Evolutionary conservation across 1,140 invertebrate genomes (phyloP).

Genomic region (Oncopodura yosiiana): DNA sequence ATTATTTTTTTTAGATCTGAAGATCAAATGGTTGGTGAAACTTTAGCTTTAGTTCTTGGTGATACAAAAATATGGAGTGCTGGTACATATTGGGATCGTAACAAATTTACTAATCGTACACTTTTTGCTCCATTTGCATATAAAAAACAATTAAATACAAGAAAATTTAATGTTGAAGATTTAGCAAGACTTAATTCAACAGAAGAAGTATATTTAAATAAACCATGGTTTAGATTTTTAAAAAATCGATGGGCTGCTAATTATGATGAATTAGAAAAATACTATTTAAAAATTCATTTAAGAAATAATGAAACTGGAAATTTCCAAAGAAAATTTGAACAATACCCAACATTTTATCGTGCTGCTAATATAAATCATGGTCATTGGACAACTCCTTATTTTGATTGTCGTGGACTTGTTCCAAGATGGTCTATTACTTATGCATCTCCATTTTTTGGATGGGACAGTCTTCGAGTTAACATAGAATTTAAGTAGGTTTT

Average conservation of each 20-base stretch:
- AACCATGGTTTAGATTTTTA: constrained; percentile 73
- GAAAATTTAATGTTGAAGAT: constrained; percentile 80
- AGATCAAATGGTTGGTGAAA: constrained; percentile 91
- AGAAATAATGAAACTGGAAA: constrained; percentile 77
- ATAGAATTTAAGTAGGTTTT: constrained; percentile 82
- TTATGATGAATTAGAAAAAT: constrained; percentile 83
- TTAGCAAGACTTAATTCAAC: constrained; percentile 61
- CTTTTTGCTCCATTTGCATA: constrained; percentile 91
- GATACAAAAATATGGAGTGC: constrained; percentile 75
- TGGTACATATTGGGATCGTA: constrained; percentile 87
- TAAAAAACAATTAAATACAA: constrained; percentile 67
- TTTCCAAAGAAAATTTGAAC: constrained; percentile 71
- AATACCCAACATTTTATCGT: constrained; percentile 79
- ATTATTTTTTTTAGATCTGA: no score
- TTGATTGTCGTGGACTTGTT: constrained; percentile 79
- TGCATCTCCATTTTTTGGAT: constrained; percentile 92
- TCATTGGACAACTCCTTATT: constrained; percentile 86
- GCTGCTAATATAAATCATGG: constrained; percentile 79
- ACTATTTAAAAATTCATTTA: constrained; percentile 83
- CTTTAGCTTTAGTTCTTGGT: constrained; percentile 76
- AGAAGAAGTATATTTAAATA: constrained; percentile 71
- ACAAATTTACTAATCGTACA: constrained; percentile 87
- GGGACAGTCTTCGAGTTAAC: constrained; percentile 80
- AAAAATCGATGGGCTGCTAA: constrained; percentile 90
- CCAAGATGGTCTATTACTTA: constrained; percentile 94